Evolutionary conservation across 2,888 invertebrate genomes (phyloP).

Genomic region (Dynastes tityus): DNA sequence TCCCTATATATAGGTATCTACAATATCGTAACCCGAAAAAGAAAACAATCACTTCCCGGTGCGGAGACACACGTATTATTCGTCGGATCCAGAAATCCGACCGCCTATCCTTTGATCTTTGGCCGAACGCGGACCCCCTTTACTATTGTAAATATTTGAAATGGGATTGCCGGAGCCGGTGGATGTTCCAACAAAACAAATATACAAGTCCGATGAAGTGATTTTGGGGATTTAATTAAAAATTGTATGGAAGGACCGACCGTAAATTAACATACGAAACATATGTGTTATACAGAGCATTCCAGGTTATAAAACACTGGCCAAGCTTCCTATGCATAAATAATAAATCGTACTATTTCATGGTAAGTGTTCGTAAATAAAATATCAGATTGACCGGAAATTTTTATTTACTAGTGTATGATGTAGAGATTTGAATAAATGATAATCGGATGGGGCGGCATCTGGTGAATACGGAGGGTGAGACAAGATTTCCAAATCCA

Average conservation of each 20-base stretch:
- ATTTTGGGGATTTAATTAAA: conserved; percentile 23
- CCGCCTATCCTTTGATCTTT: conserved; percentile 35
- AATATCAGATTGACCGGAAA: no score
- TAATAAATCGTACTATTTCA: no score
- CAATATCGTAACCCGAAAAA: conserved; percentile 38
- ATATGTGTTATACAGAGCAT: not conserved
- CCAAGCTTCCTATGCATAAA: no score
- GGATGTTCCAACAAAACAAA: conserved; percentile 32
- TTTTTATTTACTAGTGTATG: no score
- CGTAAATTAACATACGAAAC: conserved; percentile 6
- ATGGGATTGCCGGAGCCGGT: conserved; percentile 20
- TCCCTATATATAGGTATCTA: conserved; percentile 10
- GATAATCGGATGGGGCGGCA: no score
- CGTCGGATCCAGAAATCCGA: conserved; percentile 24
- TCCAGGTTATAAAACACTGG: no score
- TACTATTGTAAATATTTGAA: conserved; percentile 46
- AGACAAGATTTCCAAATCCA: no score
- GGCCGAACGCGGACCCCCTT: conserved; percentile 11
- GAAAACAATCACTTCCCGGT: conserved; percentile 41
- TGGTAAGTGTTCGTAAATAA: no score
- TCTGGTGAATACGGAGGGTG: no score
- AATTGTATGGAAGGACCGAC: not conserved
- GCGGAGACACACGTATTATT: conserved; percentile 43
- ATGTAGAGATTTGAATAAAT: no score
- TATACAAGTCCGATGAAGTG: conserved; percentile 31